Evolutionary conservation across 2,113 vertebrate species (phyloP), one percentile per base, ranked within the genome.

Genomic region (Pavo muticus): DNA sequence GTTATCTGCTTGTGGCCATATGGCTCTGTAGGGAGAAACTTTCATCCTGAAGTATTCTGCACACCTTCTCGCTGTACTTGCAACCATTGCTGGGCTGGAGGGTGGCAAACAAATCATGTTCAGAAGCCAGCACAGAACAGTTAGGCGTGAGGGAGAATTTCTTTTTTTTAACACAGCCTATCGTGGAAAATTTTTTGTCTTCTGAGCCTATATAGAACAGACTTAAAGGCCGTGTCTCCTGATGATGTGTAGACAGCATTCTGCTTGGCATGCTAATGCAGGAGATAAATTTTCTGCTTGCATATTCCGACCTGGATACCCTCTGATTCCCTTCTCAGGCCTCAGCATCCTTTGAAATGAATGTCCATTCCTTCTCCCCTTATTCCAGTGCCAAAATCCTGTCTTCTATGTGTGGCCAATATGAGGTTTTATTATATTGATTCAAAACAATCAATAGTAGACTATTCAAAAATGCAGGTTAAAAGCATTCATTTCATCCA

Each of bases 1-100:
- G 2, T 94, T 97, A 94, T 93, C 93, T 95, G 84, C 93, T 89
- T 69, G 63, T 82, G 87, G 87, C 94, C 95, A 93, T 92, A 96
- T 93, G 96, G 84, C 67, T 93, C 91, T 82, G 91, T 17, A 76
- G 84, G 87, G 93, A 93, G 77, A 82, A 94, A 94, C 77, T 92
- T 94, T 52, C 71, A 93, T 79, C 81, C 89, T 76, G 15, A 88
- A 93, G 48, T 67, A 25, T 52, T 90, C 74, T 56, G 65, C 8
- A 15, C 91, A 95, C 94, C 92, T 93, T 94, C 64, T 52, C 15
- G 25, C 76, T 9, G 1, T 39, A 81, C 73, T 64, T 54, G 67
- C 77, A 72, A 70, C 69, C 7, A 10, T 47, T 69, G 5, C 47
- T 0, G 0, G 35, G 39, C 60, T 88, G 35, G 30, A 78, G 54